Conservation (phyloP, 92 coral and sea anemone genomes). For the Bergia puertoricense region DNA sequence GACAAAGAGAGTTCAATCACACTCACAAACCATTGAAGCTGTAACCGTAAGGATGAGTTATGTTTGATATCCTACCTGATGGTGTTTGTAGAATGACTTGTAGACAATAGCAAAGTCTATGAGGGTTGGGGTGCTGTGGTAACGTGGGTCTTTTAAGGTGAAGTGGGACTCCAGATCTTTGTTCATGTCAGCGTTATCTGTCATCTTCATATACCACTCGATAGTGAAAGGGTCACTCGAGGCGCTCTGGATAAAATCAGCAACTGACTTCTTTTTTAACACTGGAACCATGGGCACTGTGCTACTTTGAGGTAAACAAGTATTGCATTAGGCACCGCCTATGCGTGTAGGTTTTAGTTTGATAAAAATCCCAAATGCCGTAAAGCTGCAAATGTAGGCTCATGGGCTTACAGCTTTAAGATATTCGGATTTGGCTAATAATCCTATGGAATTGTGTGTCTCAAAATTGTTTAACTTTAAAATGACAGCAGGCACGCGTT, state of each 20-base stretch:
- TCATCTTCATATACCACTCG: conserved; percentile 99
- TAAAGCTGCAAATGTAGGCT: too few relatives aligned
- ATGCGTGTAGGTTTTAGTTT: not conserved
- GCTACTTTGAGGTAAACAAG: conserved; percentile 34
- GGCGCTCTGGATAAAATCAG: conserved; percentile 94
- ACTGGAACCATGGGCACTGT: conserved; percentile 69
- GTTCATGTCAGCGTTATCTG: conserved; percentile 91
- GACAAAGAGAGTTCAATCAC: too few relatives aligned
- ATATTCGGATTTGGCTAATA: too few relatives aligned
- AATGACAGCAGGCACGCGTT: too few relatives aligned
- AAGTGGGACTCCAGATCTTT: conserved; percentile 89
- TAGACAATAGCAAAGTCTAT: conserved; percentile 85
- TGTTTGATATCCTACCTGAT: conserved; percentile 66
- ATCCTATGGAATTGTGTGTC: too few relatives aligned
- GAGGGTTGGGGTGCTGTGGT: conserved; percentile 78
- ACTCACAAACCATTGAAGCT: too few relatives aligned
- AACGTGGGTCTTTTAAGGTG: conserved; percentile 86
- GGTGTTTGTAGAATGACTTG: conserved; percentile 86
- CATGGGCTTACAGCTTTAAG: too few relatives aligned
- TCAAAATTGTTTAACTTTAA: too few relatives aligned
- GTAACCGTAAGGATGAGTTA: too few relatives aligned
- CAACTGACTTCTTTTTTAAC: conserved; percentile 75
- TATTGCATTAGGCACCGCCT: not conserved
- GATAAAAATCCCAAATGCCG: too few relatives aligned
- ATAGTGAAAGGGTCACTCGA: conserved; percentile 97